Evolutionary conservation across 2,888 invertebrate species (phyloP).

Genomic region (Melipona bicolor): DNA sequence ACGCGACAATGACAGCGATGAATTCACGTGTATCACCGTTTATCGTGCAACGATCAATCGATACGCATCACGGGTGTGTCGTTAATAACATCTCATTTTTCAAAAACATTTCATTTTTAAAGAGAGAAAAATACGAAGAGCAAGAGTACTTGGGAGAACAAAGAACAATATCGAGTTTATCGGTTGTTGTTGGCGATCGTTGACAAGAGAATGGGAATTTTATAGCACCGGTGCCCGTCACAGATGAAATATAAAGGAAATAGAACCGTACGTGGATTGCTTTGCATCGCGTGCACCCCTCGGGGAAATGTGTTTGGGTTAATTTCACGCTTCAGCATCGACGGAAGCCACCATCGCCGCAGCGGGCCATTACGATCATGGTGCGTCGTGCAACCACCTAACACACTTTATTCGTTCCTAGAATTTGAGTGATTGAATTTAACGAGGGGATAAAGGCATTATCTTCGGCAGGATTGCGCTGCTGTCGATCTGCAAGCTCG

Average conservation of each 20-base stretch:
- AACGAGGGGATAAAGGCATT: conserved; percentile 46
- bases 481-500: neutral
- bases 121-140: neutral
- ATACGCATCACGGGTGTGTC: too few relatives aligned
- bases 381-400: conserved; percentile 48
- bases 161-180: neutral
- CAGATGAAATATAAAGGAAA: conserved; percentile 64
- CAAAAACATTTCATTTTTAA: neutral
- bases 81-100: neutral
- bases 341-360: conserved; percentile 44
- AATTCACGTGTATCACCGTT: neutral
- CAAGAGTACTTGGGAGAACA: neutral
- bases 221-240: neutral
- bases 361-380: conserved; percentile 65
- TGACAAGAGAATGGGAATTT: conserved; percentile 40
- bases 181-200: neutral
- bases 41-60: neutral
- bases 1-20: neutral
- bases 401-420: conserved; percentile 57
- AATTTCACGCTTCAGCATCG: conserved; percentile 78
- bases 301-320: conserved; percentile 77
- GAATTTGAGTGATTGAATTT: conserved; percentile 57
- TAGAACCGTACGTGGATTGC: conserved; percentile 72
- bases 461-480: conserved; percentile 9
- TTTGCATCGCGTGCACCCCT: conserved; percentile 71